A percentile compares a stretch with the other conserved stretches of the same genome.
These are phyloP conservation scores for Plectrocnemia conspersa DNA, from an alignment of 1,140 invertebrate genomes.

Conservation along the genomic window DNA sequence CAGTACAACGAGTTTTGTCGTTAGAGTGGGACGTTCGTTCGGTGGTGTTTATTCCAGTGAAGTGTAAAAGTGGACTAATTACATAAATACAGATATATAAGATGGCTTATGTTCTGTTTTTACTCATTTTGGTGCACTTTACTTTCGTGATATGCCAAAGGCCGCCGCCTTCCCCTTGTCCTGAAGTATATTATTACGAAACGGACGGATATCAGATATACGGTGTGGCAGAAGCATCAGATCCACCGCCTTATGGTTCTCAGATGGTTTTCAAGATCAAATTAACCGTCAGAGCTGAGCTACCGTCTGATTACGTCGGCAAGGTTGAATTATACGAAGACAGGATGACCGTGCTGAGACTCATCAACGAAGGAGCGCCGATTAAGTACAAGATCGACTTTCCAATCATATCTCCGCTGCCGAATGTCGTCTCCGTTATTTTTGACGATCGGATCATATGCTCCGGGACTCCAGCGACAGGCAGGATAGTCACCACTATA, in stretches of 20 bases:
- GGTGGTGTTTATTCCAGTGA: too few species aligned
- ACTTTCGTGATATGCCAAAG: neutral
- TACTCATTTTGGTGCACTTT: too few species aligned
- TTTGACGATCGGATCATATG: slow-evolving; percentile 40
- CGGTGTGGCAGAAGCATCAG: slow-evolving; percentile 40
- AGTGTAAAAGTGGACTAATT: too few species aligned
- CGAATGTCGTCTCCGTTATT: slow-evolving; percentile 37
- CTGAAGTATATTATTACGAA: slow-evolving; percentile 46
- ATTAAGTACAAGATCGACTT: slow-evolving; percentile 42
- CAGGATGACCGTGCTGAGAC: slow-evolving; percentile 35
- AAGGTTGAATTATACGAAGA: slow-evolving; percentile 39
- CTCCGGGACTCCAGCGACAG: slow-evolving; percentile 29
- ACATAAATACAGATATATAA: too few species aligned
- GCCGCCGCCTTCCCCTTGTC: slow-evolving; percentile 40
- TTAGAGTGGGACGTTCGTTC: too few species aligned
- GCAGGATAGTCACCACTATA: slow-evolving; percentile 39
- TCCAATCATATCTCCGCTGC: slow-evolving; percentile 40
- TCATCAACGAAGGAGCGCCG: slow-evolving; percentile 34
- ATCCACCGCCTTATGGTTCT: slow-evolving; percentile 35
- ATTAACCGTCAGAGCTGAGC: slow-evolving; percentile 35
- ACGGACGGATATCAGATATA: slow-evolving; percentile 38
- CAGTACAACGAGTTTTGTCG: too few species aligned
- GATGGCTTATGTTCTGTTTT: too few species aligned
- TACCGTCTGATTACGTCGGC: slow-evolving; percentile 42
- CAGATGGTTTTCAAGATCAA: slow-evolving; percentile 37